Conservation (phyloP, 2,113 vertebrate species). For the Sterrhoptilus dennistouni region DNA sequence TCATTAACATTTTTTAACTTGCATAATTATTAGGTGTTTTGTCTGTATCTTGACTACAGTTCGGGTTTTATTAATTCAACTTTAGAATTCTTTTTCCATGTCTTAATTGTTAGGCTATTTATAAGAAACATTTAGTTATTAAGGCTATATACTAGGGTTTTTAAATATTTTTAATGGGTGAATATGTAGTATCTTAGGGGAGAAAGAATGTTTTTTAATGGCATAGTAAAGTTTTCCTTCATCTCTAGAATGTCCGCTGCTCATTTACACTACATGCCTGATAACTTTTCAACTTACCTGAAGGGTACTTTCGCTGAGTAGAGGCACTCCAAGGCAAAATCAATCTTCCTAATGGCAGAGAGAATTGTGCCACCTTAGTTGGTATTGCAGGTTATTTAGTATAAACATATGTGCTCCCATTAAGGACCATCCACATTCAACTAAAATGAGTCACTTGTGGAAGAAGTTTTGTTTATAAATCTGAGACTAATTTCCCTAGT, state of each 20-base stretch:
- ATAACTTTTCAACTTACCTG: conserved; percentile 64
- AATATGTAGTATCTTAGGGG: not conserved
- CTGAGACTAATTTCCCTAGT: conserved; percentile 67
- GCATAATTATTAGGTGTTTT: not conserved
- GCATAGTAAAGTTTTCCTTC: not conserved
- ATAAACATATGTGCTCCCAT: conserved; percentile 69
- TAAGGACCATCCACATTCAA: conserved; percentile 58
- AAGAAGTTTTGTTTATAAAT: conserved; percentile 73
- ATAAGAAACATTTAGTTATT: not conserved
- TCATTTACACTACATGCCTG: conserved; percentile 51
- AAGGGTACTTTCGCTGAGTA: conserved; percentile 59
- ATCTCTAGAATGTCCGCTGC: conserved; percentile 4
- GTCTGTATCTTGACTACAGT: not conserved
- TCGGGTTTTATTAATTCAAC: not conserved
- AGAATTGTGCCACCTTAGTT: conserved; percentile 47
- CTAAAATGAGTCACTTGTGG: conserved; percentile 48
- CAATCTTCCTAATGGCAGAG: conserved; percentile 57
- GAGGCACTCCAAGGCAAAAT: conserved; percentile 61
- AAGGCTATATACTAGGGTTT: not conserved
- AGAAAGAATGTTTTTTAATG: not conserved
- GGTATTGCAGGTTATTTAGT: conserved; percentile 67
- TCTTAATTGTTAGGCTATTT: not conserved
- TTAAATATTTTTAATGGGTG: not conserved
- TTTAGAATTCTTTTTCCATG: not conserved
- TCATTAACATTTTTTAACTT: not conserved